Percentiles rank a stretch among this genome's conserved stretches.
Conservation (phyloP, 2,888 invertebrate species). For the Cerastis leucographa region DNA sequence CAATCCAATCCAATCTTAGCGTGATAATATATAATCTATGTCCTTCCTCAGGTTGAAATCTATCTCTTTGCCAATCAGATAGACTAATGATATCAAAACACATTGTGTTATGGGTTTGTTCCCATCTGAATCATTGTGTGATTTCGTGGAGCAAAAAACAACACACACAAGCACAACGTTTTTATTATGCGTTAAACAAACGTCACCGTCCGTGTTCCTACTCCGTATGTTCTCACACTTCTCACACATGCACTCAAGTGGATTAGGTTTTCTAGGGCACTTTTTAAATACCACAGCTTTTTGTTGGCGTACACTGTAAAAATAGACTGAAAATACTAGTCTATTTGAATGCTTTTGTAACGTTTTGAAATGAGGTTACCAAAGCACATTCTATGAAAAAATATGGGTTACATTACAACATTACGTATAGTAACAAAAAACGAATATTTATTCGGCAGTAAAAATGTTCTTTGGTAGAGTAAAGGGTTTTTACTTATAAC, state of each 20-base stretch:
- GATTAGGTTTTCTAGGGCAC: constrained; percentile 59
- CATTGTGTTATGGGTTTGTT: too few species aligned
- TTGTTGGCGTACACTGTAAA: constrained; percentile 30
- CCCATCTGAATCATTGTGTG: too few species aligned
- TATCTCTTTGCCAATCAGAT: too few species aligned
- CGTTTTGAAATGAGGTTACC: constrained; percentile 38
- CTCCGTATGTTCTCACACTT: constrained; percentile 42
- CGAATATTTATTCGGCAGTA: not conserved
- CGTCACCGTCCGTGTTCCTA: not conserved
- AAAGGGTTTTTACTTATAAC: not conserved
- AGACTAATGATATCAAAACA: too few species aligned
- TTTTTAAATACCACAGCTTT: constrained; percentile 52
- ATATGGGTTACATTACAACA: constrained; percentile 3
- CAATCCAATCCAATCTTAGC: too few species aligned
- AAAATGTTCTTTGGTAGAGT: not conserved
- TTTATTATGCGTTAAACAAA: not conserved
- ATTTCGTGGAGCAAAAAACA: not conserved
- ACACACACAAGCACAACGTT: too few species aligned
- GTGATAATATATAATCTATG: too few species aligned
- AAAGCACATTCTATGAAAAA: constrained; percentile 6
- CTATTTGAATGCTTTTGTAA: constrained; percentile 24
- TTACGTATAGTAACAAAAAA: not conserved
- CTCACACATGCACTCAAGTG: constrained; percentile 51
- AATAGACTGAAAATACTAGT: constrained; percentile 38
- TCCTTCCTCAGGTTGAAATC: too few species aligned